phyloP scores from a whole-genome alignment of 2,797 vertebrate genomes.

The Sebastes iracundus region DNA sequence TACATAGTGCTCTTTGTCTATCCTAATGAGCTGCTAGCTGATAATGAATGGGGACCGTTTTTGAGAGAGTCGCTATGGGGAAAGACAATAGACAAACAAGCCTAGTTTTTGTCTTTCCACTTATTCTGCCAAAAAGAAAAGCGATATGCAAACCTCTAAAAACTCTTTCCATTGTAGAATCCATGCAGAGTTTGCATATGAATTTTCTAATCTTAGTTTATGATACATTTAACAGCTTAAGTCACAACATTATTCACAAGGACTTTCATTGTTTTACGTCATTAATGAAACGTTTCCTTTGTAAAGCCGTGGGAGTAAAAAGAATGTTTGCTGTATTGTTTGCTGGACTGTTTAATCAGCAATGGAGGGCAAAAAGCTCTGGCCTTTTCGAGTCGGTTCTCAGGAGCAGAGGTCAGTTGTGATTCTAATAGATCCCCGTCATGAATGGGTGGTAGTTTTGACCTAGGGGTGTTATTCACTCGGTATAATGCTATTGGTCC shows the following conservation, averaged over 20 bases:
- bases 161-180: not conserved
- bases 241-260: not conserved
- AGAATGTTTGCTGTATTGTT: conserved; percentile 12
- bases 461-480: conserved; percentile 54
- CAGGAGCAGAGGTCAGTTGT: conserved; percentile 34
- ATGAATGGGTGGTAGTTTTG: conserved; percentile 21
- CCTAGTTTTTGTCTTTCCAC: conserved; percentile 2
- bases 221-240: not conserved
- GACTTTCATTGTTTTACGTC: not conserved
- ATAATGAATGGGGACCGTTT: conserved; percentile 24
- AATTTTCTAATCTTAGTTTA: not conserved
- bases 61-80: conserved; percentile 7
- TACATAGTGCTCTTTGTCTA: conserved; percentile 55
- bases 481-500: conserved; percentile 62
- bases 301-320: not conserved
- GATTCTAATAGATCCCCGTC: conserved; percentile 21
- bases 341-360: conserved; percentile 7
- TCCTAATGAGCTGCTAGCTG: conserved; percentile 50
- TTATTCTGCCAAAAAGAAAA: not conserved
- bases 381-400: conserved; percentile 1
- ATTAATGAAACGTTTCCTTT: not conserved
- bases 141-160: not conserved
- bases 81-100: conserved; percentile 2
- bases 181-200: not conserved
- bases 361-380: conserved; percentile 8